Conservation (phyloP, 2,113 vertebrate genomes). For the Actinemys pallida region DNA sequence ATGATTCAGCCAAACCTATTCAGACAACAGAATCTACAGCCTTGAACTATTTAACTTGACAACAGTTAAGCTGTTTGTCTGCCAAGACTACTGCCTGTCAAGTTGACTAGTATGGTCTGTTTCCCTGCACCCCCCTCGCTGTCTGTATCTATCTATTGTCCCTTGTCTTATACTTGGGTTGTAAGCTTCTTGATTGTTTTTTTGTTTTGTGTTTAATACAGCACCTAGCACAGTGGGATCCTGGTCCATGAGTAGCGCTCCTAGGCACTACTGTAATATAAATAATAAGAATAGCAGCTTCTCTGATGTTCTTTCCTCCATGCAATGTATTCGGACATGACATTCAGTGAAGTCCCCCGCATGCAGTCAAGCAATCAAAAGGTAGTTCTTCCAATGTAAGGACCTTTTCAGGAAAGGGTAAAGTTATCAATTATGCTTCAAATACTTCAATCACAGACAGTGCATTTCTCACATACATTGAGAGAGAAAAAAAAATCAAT, state of each 20-base stretch:
- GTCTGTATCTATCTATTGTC: neutral
- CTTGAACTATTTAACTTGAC: slow-evolving; percentile 22
- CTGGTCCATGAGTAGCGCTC: neutral
- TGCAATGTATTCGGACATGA: neutral
- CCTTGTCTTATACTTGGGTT: neutral
- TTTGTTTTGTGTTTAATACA: neutral
- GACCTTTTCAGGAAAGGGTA: neutral
- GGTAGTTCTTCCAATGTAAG: neutral
- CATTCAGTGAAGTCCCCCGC: neutral
- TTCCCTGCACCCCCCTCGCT: neutral
- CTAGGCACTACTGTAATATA: neutral
- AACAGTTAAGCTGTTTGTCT: neutral
- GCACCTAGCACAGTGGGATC: neutral
- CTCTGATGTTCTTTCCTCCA: neutral
- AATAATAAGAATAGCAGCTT: neutral
- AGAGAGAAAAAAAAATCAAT: neutral
- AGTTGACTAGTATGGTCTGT: rapidly evolving
- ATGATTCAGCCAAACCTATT: slow-evolving; percentile 11
- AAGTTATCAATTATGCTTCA: slow-evolving; percentile 39
- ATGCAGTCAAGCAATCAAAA: neutral
- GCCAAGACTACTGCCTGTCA: neutral
- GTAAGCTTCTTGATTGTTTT: neutral
- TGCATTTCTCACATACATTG: slow-evolving; percentile 2
- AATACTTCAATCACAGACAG: slow-evolving; percentile 41
- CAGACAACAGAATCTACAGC: slow-evolving; percentile 32